A percentile compares a stretch with the other conserved stretches of the same genome.
Conservation (phyloP, 2,113 vertebrate genomes). For the Strigops habroptila region DNA sequence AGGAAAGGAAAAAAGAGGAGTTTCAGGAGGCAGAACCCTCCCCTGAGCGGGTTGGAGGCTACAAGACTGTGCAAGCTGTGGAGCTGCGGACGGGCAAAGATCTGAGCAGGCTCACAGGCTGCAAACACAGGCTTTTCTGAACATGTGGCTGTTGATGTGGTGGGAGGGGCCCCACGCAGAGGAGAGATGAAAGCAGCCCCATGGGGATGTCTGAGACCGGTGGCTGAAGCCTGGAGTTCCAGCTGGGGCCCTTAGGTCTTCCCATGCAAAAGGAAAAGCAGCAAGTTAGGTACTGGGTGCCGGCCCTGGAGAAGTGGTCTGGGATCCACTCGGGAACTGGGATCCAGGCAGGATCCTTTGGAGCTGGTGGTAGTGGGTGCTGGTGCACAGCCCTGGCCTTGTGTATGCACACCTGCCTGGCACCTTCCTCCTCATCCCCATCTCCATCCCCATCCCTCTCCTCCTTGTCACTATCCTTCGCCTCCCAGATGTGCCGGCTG, state of each 20-base stretch:
- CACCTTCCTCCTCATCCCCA: background rate
- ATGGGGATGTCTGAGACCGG: background rate
- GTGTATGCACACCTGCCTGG: background rate
- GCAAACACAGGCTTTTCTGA: background rate
- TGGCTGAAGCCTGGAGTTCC: background rate
- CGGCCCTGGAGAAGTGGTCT: accelerated
- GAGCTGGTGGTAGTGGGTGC: accelerated
- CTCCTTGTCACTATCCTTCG: background rate
- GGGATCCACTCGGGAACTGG: accelerated
- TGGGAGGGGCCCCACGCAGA: background rate
- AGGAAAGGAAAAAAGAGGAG: background rate
- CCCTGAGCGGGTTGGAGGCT: background rate
- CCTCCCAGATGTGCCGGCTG: accelerated
- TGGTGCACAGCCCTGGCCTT: background rate
- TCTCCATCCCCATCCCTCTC: background rate
- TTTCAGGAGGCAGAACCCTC: background rate
- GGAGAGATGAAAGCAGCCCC: background rate
- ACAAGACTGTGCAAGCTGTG: background rate
- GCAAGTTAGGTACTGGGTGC: too few species aligned
- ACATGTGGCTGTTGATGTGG: background rate
- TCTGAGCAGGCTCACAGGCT: background rate
- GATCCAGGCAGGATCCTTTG: background rate
- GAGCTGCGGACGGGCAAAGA: background rate
- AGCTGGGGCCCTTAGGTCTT: background rate
- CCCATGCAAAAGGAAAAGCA: background rate